Percentiles rank a stretch among this genome's conserved stretches.
These are phyloP conservation scores for Eulimnadia texana DNA, from an alignment of 1,140 invertebrate species.

Conservation along the genomic window DNA sequence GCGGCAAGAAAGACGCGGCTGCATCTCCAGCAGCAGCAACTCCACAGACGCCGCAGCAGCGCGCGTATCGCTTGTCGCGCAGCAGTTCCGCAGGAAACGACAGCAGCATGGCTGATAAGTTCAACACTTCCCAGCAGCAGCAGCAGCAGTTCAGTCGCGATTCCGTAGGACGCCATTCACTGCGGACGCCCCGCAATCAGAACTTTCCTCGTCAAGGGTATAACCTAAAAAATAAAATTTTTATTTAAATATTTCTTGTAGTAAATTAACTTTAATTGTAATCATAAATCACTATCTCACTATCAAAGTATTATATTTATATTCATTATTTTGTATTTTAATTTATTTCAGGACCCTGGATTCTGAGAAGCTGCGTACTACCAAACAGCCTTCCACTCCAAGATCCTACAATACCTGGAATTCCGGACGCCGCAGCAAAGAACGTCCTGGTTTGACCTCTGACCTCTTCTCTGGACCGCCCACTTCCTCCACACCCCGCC, in stretches of 20 bases:
- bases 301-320: too few relatives aligned
- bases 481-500: neutral
- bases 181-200: neutral
- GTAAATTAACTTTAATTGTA: too few relatives aligned
- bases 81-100: neutral
- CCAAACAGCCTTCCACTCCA: too few relatives aligned
- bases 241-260: too few relatives aligned
- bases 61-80: neutral
- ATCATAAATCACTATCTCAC: too few relatives aligned
- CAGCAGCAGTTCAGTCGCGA: constrained; percentile 7
- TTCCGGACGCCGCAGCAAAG: neutral
- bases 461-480: neutral
- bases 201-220: too few relatives aligned
- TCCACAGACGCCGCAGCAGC: too few relatives aligned
- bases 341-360: too few relatives aligned
- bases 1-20: neutral
- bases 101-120: neutral
- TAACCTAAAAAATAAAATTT: too few relatives aligned
- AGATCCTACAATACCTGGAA: constrained; percentile 3
- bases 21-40: neutral
- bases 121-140: neutral
- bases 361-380: too few relatives aligned
- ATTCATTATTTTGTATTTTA: too few relatives aligned
- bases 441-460: constrained; percentile 1
- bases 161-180: constrained; percentile 11